Conservation (phyloP, 2,888 invertebrate genomes). For the Pediacus dermestoides region DNA sequence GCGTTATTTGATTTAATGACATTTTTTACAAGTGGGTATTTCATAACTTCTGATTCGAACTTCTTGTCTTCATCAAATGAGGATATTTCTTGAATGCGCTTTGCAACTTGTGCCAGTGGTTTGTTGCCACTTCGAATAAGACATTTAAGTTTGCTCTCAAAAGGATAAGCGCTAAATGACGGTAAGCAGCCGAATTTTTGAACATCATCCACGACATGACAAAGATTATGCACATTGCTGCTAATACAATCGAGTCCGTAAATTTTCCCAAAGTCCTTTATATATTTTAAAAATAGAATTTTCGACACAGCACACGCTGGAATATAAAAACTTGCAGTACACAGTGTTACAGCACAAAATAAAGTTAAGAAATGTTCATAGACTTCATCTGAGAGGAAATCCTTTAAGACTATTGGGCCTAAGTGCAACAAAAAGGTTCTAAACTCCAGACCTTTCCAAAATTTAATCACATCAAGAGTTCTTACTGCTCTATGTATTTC, state of each 20-base stretch:
- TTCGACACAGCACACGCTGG: slow-evolving; percentile 21
- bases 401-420: slow-evolving; percentile 14
- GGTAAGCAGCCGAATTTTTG: slow-evolving; percentile 38
- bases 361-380: slow-evolving; percentile 19
- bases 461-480: slow-evolving; percentile 15
- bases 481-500: slow-evolving; percentile 25
- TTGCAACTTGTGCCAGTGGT: slow-evolving; percentile 28
- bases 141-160: slow-evolving; percentile 38
- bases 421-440: slow-evolving; percentile 22
- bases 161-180: slow-evolving; percentile 38
- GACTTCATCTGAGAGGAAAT: slow-evolving; percentile 14
- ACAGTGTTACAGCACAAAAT: slow-evolving; percentile 23
- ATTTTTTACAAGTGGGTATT: too few relatives aligned
- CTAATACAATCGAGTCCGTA: slow-evolving; percentile 37
- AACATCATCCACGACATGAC: slow-evolving; percentile 42
- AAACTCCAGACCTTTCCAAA: slow-evolving; percentile 24
- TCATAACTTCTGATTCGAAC: too few relatives aligned
- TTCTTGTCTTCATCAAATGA: slow-evolving; percentile 4
- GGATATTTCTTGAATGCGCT: slow-evolving; percentile 23
- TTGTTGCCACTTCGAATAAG: slow-evolving; percentile 22
- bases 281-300: slow-evolving; percentile 21
- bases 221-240: slow-evolving; percentile 42
- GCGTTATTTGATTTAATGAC: too few relatives aligned
- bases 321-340: slow-evolving; percentile 17
- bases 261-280: slow-evolving; percentile 26